Conservation (phyloP, 2,113 vertebrate species). For the Pongo pygmaeus region DNA sequence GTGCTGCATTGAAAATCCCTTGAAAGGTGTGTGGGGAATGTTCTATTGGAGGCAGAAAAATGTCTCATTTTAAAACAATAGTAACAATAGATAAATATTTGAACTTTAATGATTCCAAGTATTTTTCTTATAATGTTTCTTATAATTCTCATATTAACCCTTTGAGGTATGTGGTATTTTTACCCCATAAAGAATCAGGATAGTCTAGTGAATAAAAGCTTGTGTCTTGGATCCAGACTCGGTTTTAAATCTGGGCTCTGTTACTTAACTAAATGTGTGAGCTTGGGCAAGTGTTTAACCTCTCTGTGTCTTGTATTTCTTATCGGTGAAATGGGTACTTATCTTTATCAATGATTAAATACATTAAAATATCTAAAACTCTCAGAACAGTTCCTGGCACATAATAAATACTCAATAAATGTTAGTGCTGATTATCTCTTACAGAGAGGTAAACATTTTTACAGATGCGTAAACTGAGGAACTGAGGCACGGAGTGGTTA, state of each 20-base stretch:
- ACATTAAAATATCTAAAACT: conserved; percentile 1
- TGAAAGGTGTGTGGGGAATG: conserved; percentile 29
- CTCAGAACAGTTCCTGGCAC: not conserved
- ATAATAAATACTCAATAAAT: not conserved
- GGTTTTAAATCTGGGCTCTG: not conserved
- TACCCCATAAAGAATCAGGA: not conserved
- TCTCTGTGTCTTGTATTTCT: not conserved
- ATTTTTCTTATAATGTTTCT: not conserved
- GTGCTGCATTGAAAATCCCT: conserved; percentile 3
- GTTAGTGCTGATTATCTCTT: not conserved
- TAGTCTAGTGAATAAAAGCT: not conserved
- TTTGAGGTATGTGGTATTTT: not conserved
- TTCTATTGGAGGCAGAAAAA: conserved; percentile 10
- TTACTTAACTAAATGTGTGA: not conserved
- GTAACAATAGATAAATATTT: not conserved
- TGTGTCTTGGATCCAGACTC: not conserved
- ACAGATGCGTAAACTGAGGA: not conserved
- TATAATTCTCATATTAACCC: conserved; percentile 12
- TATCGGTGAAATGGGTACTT: not conserved
- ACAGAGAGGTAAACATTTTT: not conserved
- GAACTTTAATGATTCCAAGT: not conserved
- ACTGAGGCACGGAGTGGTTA: not conserved
- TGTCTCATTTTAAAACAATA: conserved; percentile 24
- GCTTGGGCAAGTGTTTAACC: not conserved
- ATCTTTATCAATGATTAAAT: not conserved